Evolutionary conservation across 2,888 invertebrate genomes (phyloP).

Genomic region (Ctena decussata): DNA sequence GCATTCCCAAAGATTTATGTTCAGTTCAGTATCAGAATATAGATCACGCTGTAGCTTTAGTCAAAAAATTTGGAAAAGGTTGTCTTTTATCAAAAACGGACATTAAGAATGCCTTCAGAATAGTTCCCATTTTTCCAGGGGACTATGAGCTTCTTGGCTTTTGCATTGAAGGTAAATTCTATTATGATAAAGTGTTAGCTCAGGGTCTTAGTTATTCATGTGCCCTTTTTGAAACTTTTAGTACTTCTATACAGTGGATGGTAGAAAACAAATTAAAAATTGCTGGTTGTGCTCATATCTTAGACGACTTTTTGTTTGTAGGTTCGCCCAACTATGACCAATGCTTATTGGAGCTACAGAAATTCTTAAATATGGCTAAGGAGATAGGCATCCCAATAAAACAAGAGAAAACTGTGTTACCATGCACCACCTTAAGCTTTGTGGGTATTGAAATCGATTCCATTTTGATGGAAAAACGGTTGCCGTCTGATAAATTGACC

Average conservation of each 20-base stretch:
- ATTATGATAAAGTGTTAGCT: constrained; percentile 22
- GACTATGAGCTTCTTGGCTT: constrained; percentile 25
- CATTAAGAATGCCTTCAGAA: constrained; percentile 14
- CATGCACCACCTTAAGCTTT: constrained; percentile 28
- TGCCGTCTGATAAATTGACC: constrained; percentile 41
- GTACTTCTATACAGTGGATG: constrained; percentile 21
- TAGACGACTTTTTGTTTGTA: constrained; percentile 44
- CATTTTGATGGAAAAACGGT: too few species aligned
- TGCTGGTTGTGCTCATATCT: constrained; percentile 24
- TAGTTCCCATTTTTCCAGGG: constrained; percentile 6
- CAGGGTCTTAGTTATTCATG: constrained; percentile 27
- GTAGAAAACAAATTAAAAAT: constrained; percentile 12
- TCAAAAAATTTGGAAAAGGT: background rate
- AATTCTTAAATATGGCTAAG: constrained; percentile 16
- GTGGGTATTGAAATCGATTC: constrained; percentile 36
- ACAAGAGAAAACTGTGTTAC: constrained; percentile 26
- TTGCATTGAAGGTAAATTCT: constrained; percentile 17
- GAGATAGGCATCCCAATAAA: constrained; percentile 44
- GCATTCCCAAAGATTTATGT: background rate
- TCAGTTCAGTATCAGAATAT: constrained; percentile 1
- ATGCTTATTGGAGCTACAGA: constrained; percentile 18
- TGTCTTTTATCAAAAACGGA: too few species aligned
- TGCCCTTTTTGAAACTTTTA: constrained; percentile 37
- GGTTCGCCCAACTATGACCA: constrained; percentile 2
- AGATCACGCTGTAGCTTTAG: background rate